Conservation (phyloP, 2,113 vertebrate species). For the Grantiella picta region DNA sequence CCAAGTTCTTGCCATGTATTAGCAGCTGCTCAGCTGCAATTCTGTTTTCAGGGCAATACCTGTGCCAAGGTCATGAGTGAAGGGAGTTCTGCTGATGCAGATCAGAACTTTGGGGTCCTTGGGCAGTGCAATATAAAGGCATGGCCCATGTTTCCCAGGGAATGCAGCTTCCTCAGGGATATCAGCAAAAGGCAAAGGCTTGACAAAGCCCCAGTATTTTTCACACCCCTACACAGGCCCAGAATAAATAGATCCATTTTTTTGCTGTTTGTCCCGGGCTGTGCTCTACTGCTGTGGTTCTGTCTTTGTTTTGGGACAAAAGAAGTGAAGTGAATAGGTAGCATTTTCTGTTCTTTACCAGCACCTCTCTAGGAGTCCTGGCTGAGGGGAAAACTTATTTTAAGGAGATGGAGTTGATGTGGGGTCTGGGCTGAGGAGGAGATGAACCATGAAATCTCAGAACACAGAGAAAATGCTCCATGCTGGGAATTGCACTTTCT, state of each 20-base stretch:
- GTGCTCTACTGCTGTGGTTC: neutral
- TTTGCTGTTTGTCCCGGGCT: neutral
- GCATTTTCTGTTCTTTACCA: neutral
- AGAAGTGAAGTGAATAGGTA: neutral
- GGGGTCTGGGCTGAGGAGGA: neutral
- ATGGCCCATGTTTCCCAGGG: fast-evolving
- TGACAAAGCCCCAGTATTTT: neutral
- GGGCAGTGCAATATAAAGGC: neutral
- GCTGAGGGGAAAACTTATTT: neutral
- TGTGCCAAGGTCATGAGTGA: neutral
- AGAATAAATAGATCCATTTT: neutral
- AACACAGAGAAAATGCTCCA: neutral
- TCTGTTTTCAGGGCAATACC: neutral
- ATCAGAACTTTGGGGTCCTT: neutral
- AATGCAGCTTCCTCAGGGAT: neutral
- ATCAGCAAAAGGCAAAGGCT: neutral
- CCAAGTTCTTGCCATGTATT: neutral
- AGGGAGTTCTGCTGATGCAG: neutral
- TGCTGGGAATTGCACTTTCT: neutral
- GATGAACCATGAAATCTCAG: neutral
- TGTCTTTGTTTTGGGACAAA: neutral
- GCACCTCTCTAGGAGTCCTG: neutral
- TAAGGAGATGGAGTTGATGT: neutral
- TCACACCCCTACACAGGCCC: neutral
- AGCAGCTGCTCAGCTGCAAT: neutral